Base-by-base conservation (phyloP, 2,888 invertebrate genomes). In the Latrodectus elegans region DNA sequence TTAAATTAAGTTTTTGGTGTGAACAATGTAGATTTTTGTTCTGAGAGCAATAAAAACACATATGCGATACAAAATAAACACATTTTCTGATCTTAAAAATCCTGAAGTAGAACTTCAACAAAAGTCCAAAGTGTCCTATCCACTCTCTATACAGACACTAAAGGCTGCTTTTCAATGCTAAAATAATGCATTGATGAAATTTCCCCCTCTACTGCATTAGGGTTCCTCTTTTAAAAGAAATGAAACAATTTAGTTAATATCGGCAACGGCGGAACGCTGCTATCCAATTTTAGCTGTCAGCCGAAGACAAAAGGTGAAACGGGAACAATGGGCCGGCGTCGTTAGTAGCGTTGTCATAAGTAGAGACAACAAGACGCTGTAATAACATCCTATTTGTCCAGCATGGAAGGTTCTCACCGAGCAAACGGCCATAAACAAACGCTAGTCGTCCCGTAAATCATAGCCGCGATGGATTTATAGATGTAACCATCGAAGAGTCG, bases 381-480 rank as follows among this genome's bases (percentile, higher is more conserved):
- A 83, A 83, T 83, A 75, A 83, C 82, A 68, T 70, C 75, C 82
- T 75, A 83, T 83, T 70, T 83, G 82, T 83, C 82, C 82, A 75
- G 68, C 55, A 17, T 26, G 72, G 73, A 26, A 22, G 72, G 26
- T 73, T 70, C 60, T 60, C 53, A 26, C 26, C 67, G 81, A 81
- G 38, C 81, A 81, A 76, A 71, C 76, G 83, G 83, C 76, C 83
- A 76, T 83, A 83, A 83, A 83, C 83, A 83, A 83, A 71, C 70
- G 71, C 70, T 73, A 72, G 64, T 53, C 77, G 52, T 71, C 67
- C 52, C 65, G 73, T 84, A 84, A 77, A 84, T 84, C 77, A 84
- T 72, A 6, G 15, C n/a, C 60, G 17, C 52, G 84, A 84, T 77
- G 72, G 77, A 77, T 84, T 84, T 84, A 84, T 84, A 64, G 73